Evolutionary conservation across 2,888 invertebrate genomes (phyloP).

Genomic region (Dione juno): DNA sequence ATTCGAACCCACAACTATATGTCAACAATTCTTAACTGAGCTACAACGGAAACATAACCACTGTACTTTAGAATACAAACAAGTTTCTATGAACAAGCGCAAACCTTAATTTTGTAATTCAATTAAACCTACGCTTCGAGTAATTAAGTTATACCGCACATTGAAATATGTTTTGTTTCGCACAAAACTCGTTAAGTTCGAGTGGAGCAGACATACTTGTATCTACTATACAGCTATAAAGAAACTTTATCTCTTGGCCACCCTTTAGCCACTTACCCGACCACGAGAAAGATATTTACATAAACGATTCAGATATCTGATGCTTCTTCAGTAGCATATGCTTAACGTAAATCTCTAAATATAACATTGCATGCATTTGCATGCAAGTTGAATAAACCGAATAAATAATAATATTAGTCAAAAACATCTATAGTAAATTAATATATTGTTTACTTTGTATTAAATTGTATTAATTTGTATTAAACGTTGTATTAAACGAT

Average conservation of each 20-base stretch:
- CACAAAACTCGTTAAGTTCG: background rate
- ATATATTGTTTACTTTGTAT: too few relatives aligned
- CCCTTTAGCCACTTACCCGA: background rate
- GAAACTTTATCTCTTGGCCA: constrained; percentile 12
- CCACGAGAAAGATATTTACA: constrained; percentile 9
- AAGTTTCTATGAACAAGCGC: background rate
- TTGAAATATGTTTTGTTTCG: constrained; percentile 6
- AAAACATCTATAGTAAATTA: too few relatives aligned
- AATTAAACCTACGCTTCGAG: constrained; percentile 13
- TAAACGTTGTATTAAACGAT: too few relatives aligned
- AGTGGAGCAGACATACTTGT: background rate
- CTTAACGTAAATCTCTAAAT: too few relatives aligned
- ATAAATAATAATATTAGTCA: too few relatives aligned
- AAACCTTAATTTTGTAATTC: background rate
- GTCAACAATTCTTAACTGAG: too few relatives aligned
- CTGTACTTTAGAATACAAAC: background rate
- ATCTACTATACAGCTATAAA: background rate
- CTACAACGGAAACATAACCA: background rate
- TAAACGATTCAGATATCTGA: constrained; percentile 13
- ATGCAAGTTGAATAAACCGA: background rate
- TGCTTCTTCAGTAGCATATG: background rate
- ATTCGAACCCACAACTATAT: too few relatives aligned
- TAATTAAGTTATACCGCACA: constrained; percentile 10
- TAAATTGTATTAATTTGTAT: too few relatives aligned
- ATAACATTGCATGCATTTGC: constrained; percentile 1